A percentile compares a stretch with the other conserved stretches of the same genome.
Conservation (phyloP, 2,888 invertebrate species). For the Drosophila multiciliata region DNA sequence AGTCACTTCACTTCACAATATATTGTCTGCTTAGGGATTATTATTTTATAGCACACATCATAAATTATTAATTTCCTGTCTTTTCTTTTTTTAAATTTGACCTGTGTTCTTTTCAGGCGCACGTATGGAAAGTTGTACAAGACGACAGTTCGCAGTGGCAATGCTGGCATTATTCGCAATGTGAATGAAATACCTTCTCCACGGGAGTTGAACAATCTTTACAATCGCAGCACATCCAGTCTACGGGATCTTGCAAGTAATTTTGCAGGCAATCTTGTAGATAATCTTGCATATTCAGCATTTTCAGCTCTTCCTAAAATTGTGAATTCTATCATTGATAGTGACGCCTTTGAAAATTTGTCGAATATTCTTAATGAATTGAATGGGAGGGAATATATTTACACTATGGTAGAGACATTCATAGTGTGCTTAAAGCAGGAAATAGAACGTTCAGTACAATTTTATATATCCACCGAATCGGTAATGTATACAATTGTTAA, state of each 20-base stretch:
- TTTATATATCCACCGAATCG: conserved; percentile 67
- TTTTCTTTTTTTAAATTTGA: not conserved
- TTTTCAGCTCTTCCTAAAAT: conserved; percentile 2
- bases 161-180: conserved; percentile 80
- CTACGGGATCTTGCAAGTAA: no score
- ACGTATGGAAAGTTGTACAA: conserved; percentile 80
- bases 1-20: not conserved
- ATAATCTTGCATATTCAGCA: no score
- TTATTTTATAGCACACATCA: not conserved
- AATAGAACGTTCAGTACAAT: conserved; percentile 29
- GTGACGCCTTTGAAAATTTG: conserved; percentile 55
- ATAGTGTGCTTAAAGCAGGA: conserved; percentile 21
- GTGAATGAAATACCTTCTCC: conserved; percentile 81
- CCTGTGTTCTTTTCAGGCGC: conserved; percentile 54
- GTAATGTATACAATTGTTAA: conserved; percentile 62
- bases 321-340: conserved; percentile 51
- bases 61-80: not conserved
- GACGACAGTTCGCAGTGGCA: conserved; percentile 79
- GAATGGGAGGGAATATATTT: conserved; percentile 33
- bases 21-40: not conserved
- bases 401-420: conserved; percentile 61
- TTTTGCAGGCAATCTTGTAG: no score
- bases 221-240: conserved; percentile 35
- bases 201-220: conserved; percentile 82
- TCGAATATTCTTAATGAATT: conserved; percentile 49